Conservation (phyloP, 1,140 invertebrate genomes). For the Globodera ellingtonae region DNA sequence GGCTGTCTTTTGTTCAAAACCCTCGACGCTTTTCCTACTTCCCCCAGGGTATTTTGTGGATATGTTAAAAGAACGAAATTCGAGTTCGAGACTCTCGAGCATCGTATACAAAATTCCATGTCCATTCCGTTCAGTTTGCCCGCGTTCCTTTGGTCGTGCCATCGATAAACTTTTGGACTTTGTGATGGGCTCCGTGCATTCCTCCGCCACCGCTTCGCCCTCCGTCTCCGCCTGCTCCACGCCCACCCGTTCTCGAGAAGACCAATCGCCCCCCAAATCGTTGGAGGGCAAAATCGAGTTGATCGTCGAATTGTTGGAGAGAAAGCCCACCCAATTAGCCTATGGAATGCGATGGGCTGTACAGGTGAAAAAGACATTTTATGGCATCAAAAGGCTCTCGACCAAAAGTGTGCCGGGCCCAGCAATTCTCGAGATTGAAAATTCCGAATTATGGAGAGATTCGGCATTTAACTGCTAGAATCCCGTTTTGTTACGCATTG, state of each 20-base stretch:
- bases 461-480: too few species aligned
- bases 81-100: too few species aligned
- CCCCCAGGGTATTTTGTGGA: too few species aligned
- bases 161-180: slow-evolving; percentile 8
- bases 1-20: too few species aligned
- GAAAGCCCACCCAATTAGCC: slow-evolving; percentile 41
- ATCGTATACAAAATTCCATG: neutral
- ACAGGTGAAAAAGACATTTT: slow-evolving; percentile 40
- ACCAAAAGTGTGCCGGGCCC: too few species aligned
- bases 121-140: slow-evolving; percentile 6
- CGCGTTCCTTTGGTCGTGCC: slow-evolving; percentile 2
- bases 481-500: too few species aligned
- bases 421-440: too few species aligned
- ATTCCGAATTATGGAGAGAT: too few species aligned
- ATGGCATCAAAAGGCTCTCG: too few species aligned
- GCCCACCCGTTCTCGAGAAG: neutral
- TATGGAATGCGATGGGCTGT: slow-evolving; percentile 51
- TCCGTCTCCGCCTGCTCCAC: slow-evolving; percentile 25
- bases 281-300: slow-evolving; percentile 22
- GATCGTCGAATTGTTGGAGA: slow-evolving; percentile 18
- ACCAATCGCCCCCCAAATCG: slow-evolving; percentile 6
- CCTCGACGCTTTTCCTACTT: too few species aligned
- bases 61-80: too few species aligned
- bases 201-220: slow-evolving; percentile 25
- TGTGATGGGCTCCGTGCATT: slow-evolving; percentile 23